Percentiles rank a stretch among this genome's conserved stretches.
phyloP scores from a whole-genome alignment of 2,888 invertebrate genomes.

The Stenolophus ochropezus region DNA sequence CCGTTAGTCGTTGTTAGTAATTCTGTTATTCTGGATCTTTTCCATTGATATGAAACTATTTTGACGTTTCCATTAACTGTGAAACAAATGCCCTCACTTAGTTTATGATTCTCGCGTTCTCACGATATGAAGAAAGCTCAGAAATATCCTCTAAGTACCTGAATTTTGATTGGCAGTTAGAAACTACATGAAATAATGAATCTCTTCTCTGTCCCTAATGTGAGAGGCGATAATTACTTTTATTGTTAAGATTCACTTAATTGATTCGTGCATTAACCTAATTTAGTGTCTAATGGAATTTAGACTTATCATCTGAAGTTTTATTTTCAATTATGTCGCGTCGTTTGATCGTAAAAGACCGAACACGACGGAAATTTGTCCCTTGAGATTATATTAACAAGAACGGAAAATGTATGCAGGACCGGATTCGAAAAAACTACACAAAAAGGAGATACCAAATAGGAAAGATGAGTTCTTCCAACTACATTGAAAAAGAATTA shows the following conservation, averaged over 20 bases:
- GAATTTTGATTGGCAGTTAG: conserved; percentile 31
- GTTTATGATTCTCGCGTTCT: conserved; percentile 39
- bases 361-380: conserved; percentile 17
- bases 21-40: conserved; percentile 26
- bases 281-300: conserved; percentile 16
- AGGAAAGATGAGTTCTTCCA: too few relatives aligned
- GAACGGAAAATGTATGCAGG: conserved; percentile 2
- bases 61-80: conserved; percentile 37
- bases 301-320: conserved; percentile 23
- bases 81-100: conserved; percentile 32
- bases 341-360: conserved; percentile 23
- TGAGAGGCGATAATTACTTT: conserved; percentile 30
- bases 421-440: neutral
- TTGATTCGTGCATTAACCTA: conserved; percentile 42
- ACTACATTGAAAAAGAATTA: too few relatives aligned
- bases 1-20: neutral
- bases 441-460: too few relatives aligned
- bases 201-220: conserved; percentile 35
- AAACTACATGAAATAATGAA: conserved; percentile 31
- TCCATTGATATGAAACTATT: conserved; percentile 28
- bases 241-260: conserved; percentile 34
- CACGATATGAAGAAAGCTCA: conserved; percentile 16
- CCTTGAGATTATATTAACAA: conserved; percentile 26
- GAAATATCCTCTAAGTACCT: neutral
- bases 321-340: conserved; percentile 17